Evolutionary conservation across 2,888 invertebrate species (phyloP).

Genomic region (Trichopoda pennipes): DNA sequence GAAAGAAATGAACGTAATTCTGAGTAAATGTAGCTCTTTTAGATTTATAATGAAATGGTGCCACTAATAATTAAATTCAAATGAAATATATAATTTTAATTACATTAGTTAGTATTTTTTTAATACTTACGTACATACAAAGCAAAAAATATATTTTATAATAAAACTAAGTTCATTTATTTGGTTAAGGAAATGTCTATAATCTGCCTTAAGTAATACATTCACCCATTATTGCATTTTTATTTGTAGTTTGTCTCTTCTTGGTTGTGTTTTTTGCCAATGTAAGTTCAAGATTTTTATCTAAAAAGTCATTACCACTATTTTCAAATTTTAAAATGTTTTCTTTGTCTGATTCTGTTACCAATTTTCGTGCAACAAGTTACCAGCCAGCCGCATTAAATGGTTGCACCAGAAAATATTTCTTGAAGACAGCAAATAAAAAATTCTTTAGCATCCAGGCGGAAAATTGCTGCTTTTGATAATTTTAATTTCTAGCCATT

Average conservation of each 20-base stretch:
- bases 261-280: slow-evolving; percentile 14
- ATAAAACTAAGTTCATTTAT: neutral
- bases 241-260: slow-evolving; percentile 10
- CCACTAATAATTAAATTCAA: no score
- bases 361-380: slow-evolving; percentile 41
- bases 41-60: no score
- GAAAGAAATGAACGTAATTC: no score
- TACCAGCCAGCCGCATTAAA: slow-evolving; percentile 14
- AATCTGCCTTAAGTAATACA: slow-evolving; percentile 46
- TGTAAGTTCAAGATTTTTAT: slow-evolving; percentile 49
- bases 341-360: slow-evolving; percentile 30
- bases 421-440: slow-evolving; percentile 15
- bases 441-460: slow-evolving; percentile 50
- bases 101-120: neutral
- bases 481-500: slow-evolving; percentile 60
- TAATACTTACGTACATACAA: neutral
- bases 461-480: slow-evolving; percentile 63
- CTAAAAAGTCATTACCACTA: slow-evolving; percentile 59
- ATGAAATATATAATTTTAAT: neutral
- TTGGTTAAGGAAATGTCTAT: slow-evolving; percentile 37
- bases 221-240: slow-evolving; percentile 37
- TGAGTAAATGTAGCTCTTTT: no score
- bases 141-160: neutral
- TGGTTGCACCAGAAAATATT: neutral
- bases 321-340: slow-evolving; percentile 55